Base-by-base conservation (phyloP, 2,797 vertebrate genomes). In the Enoplosus armatus region DNA sequence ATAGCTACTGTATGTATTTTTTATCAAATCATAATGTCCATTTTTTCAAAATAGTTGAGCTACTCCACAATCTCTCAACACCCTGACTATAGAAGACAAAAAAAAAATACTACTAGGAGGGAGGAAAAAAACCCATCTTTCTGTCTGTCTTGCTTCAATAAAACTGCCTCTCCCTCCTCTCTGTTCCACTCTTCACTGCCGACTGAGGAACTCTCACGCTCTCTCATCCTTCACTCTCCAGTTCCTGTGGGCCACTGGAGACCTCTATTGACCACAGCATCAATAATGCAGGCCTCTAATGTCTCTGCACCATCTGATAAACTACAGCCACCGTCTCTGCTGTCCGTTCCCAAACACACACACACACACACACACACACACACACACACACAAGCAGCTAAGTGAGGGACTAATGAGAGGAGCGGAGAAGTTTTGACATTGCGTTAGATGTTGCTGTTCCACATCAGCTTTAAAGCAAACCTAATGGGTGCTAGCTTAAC, bases 261-360 rank as follows among this genome's bases (percentile, higher is more conserved):
- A 95, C 92, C 91, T 94, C 94, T 91, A 90, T 93, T 95, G 95
- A 94, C 92, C 92, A 85, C 89, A 89, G 86, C 87, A 94, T 94
- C 94, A 95, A 95, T 95, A 94, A 94, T 95, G 94, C 85, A 94
- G 82, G 85, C 86, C 85, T 90, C 90, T 95, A 93, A 95, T 95
- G 94, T 93, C 90, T 92, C 90, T 87, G 87, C 87, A 85, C 82
- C 89, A 88, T 89, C 90, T 91, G 89, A 93, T 93, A 92, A 93
- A 94, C 92, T 92, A 88, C 89, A 90, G 83, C 81, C 79, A 82
- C 82, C 80, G 67, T 88, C 87, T 82, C 87, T 79, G 64, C 69
- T 82, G 81, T 77, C 79, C 26, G 43, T 63, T 45, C 72, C 74
- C 76, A 70, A 22, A 71, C 56, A 73, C 6, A 65, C 60, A 54